Conservation (phyloP, 37 sponge, comb jelly and placozoan species). For the Lycopodina hypogea region DNA sequence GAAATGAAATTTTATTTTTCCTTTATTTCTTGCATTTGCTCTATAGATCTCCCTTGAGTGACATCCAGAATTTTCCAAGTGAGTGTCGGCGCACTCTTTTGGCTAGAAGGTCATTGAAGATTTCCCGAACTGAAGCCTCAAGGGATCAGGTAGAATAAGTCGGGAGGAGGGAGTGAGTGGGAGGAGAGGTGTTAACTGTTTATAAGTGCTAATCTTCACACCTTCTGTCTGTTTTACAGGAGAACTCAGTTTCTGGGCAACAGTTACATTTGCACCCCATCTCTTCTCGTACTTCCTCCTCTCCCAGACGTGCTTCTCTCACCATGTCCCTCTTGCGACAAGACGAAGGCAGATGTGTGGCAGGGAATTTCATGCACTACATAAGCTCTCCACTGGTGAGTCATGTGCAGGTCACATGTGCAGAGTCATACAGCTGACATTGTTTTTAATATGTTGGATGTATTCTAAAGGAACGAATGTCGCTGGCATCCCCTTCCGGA, state of each 20-base stretch:
- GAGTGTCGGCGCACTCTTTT: slow-evolving; percentile 1
- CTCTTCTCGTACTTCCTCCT: slow-evolving; percentile 1
- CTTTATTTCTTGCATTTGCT: too few species aligned
- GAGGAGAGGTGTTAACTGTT: too few species aligned
- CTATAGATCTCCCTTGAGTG: slow-evolving; percentile 8
- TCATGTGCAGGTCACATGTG: background rate
- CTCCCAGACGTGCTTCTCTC: background rate
- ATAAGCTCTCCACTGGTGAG: slow-evolving; percentile 66
- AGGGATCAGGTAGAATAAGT: too few species aligned
- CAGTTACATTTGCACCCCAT: background rate
- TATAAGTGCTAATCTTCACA: background rate
- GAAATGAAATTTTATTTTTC: too few species aligned
- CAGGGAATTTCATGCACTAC: slow-evolving; percentile 13
- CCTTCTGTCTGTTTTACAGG: background rate
- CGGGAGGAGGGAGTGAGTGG: too few species aligned
- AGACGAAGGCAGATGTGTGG: background rate
- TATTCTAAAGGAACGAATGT: slow-evolving; percentile 42
- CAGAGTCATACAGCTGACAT: background rate
- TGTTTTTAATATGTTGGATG: background rate
- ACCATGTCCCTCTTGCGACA: too few species aligned
- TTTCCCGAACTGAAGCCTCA: background rate
- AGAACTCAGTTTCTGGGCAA: background rate
- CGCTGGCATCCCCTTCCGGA: slow-evolving; percentile 24
- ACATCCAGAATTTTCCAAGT: background rate
- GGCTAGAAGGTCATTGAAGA: slow-evolving; percentile 1